Percentiles rank a stretch among this genome's conserved stretches.
These are phyloP conservation scores for Drosophila longiperda DNA, from an alignment of 2,888 invertebrate genomes.

Conservation along the genomic window DNA sequence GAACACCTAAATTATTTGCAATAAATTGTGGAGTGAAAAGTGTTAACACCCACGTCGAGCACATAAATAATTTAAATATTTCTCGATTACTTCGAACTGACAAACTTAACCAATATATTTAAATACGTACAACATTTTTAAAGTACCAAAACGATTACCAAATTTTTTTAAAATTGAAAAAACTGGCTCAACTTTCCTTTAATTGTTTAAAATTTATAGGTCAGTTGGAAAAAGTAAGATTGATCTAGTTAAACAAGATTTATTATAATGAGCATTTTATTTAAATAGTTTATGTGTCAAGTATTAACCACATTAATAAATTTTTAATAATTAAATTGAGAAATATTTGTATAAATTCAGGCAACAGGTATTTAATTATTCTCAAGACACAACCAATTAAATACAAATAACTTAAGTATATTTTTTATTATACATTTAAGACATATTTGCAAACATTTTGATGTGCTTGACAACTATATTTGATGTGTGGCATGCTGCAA, in stretches of 20 bases:
- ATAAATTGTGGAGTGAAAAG: conserved; percentile 70
- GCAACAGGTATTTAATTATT: neutral
- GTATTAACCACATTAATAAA: neutral
- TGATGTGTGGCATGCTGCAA: conserved; percentile 16
- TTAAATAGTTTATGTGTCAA: neutral
- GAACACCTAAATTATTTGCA: conserved; percentile 61
- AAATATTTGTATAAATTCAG: neutral
- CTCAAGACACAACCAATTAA: neutral
- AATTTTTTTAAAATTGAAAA: neutral
- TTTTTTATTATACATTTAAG: neutral
- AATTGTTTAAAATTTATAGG: neutral
- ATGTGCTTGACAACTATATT: neutral
- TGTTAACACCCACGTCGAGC: conserved; percentile 75
- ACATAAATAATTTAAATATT: conserved; percentile 77
- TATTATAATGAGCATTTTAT: neutral
- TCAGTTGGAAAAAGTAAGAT: neutral
- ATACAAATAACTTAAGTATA: neutral
- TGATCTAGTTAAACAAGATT: neutral
- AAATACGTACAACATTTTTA: too few relatives aligned
- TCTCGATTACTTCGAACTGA: neutral
- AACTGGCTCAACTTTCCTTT: neutral
- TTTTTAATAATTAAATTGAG: neutral
- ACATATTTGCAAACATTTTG: neutral
- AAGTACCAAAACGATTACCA: neutral
- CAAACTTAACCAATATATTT: neutral